Percentiles rank a stretch among this genome's conserved stretches.
phyloP scores from a whole-genome alignment of 2,113 vertebrate genomes.

The Chitala chitala region DNA sequence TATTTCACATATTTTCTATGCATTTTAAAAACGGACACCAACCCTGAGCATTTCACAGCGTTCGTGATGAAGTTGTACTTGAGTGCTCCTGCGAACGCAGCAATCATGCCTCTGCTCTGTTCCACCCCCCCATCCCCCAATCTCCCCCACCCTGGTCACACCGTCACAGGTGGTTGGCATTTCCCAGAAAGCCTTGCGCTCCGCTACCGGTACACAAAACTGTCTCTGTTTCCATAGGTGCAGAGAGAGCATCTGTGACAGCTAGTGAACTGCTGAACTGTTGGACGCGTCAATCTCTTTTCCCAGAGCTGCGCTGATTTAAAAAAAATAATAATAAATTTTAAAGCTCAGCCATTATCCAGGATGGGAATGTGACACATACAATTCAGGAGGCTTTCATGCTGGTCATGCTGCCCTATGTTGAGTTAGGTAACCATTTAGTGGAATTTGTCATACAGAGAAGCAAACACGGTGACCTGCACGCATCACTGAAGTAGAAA shows the following conservation, averaged over 20 bases:
- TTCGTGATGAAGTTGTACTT: neutral
- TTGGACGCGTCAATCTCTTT: neutral
- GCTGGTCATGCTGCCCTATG: too few species aligned
- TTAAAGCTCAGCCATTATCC: too few species aligned
- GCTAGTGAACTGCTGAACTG: too few species aligned
- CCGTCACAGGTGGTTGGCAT: neutral
- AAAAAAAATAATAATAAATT: neutral
- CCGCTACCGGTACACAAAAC: neutral
- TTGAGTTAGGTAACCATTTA: too few species aligned
- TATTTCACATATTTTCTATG: neutral
- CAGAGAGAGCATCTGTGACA: neutral
- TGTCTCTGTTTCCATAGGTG: too few species aligned
- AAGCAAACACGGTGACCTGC: too few species aligned
- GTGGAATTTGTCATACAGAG: too few species aligned
- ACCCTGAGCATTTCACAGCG: neutral
- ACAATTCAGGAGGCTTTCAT: neutral
- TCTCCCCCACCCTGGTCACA: neutral
- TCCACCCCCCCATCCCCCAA: too few species aligned
- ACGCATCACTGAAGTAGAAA: too few species aligned
- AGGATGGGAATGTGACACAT: neutral
- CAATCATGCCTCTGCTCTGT: too few species aligned
- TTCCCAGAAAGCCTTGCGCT: neutral
- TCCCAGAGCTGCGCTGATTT: neutral
- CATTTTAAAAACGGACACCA: slow-evolving; percentile 15
- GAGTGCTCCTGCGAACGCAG: neutral